Evolutionary conservation across 2,888 invertebrate species (phyloP).

Genomic region (Perizoma affinitatum): DNA sequence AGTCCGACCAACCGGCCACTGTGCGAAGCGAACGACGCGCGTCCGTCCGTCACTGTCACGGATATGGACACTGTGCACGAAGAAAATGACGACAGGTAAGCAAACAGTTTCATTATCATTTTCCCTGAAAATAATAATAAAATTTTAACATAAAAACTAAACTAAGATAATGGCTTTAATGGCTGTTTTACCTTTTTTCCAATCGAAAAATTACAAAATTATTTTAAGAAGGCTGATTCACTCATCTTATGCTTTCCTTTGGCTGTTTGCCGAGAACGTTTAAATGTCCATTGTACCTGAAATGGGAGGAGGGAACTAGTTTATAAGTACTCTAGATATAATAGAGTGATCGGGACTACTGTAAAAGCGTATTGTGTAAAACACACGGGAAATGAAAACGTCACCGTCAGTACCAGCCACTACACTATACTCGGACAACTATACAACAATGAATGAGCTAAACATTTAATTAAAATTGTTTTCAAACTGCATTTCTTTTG

Average conservation of each 20-base stretch:
- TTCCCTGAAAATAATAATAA: too few relatives aligned
- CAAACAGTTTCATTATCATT: not conserved
- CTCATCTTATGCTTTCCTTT: not conserved
- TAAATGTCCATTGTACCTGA: not conserved
- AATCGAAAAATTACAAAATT: not conserved
- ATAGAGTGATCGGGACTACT: not conserved
- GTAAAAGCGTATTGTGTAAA: constrained; percentile 6
- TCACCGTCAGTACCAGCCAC: constrained; percentile 5
- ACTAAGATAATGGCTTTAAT: too few relatives aligned
- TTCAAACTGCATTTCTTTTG: constrained; percentile 34
- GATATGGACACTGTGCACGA: constrained; percentile 81
- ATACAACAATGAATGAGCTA: constrained; percentile 31
- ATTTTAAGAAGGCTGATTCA: not conserved
- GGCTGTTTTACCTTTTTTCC: not conserved
- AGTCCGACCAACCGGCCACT: constrained; percentile 67
- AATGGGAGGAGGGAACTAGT: constrained; percentile 1
- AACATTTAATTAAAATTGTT: constrained; percentile 42
- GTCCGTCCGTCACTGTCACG: constrained; percentile 70
- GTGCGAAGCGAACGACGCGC: constrained; percentile 63
- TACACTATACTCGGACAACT: constrained; percentile 9
- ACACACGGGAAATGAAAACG: constrained; percentile 21
- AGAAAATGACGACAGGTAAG: constrained; percentile 78
- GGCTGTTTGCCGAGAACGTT: not conserved
- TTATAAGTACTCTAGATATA: not conserved
- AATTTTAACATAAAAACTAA: too few relatives aligned